Evolutionary conservation across 2,113 vertebrate species (phyloP), one percentile per base, ranked within the genome.

Genomic region (Nothoprocta perdicaria): DNA sequence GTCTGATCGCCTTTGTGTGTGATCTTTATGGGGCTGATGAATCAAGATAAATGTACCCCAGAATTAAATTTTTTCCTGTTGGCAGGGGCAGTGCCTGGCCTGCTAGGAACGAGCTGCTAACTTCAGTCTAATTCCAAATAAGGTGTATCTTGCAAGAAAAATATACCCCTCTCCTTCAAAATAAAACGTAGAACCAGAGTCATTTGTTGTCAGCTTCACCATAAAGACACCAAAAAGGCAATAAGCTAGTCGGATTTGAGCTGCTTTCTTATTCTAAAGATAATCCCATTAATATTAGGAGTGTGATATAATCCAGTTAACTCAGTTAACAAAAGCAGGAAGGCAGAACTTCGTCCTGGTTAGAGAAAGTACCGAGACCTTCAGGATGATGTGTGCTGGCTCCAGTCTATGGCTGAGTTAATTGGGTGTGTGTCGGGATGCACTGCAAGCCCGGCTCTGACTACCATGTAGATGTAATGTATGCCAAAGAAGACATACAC

Each of bases 1-100:
- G 14, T 7, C 18, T 12, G 15, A 3, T 2, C 2, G 55, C 14
- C 7, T 58, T 17, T 67, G 1, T 0, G 0, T 29, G 14, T 33
- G 31, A 22, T 5, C 24, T 19, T 33, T 18, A 22, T 58, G 6
- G 19, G 9, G n/a, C 62, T 58, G 63, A 18, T 60, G 23, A 73
- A 45, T 29, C 41, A 38, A 40, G 6, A 33, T 33, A 45, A 67
- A 74, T 10, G 38, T 41, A 63, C 3, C 6, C 3, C 29, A 75
- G 12, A 62, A 58, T n/a, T 11, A 29, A 1, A 21, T 31, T 78
- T 61, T n/a, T 71, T 38, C 3, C 3, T 74, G 13, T 6, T 46
- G 1, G 72, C 74, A 43, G 19, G 29, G 48, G 33, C 14, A 38
- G 24, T 33, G 22, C 33, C 68, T 38, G 22, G 17, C 23, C 33